phyloP scores from a whole-genome alignment of 92 coral and sea anemone genomes.

The Heteractis magnifica region DNA sequence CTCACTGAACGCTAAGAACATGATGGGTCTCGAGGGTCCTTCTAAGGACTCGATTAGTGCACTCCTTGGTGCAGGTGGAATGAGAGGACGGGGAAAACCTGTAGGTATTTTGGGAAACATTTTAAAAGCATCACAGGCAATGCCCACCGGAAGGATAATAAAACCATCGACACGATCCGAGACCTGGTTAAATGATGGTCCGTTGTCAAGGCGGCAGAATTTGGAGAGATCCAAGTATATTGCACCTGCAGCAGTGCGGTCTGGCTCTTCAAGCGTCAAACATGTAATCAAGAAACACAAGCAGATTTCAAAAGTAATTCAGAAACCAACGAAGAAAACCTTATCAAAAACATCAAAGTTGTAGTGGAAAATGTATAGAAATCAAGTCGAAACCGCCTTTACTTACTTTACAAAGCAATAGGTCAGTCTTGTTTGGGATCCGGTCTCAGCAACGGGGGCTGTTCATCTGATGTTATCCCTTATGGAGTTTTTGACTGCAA shows the following conservation, averaged over 20 bases:
- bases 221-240: slow-evolving; percentile 18
- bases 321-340: neutral
- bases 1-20: neutral
- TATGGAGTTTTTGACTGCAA: too few relatives aligned
- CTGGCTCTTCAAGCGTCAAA: neutral
- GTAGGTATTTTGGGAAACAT: slow-evolving; percentile 38
- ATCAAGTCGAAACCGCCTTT: neutral
- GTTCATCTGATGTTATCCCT: too few relatives aligned
- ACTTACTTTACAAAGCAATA: too few relatives aligned
- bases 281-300: slow-evolving; percentile 4
- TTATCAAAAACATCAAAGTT: neutral
- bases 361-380: neutral
- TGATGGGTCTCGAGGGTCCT: neutral
- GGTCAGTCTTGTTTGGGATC: too few relatives aligned
- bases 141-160: slow-evolving; percentile 18
- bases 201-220: slow-evolving; percentile 30
- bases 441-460: too few relatives aligned
- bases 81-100: slow-evolving; percentile 25
- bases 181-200: slow-evolving; percentile 30
- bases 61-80: slow-evolving; percentile 17
- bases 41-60: slow-evolving; percentile 15
- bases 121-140: slow-evolving; percentile 38
- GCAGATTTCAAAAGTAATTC: neutral
- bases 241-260: neutral
- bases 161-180: slow-evolving; percentile 11